These are phyloP conservation scores for Cancer borealis DNA, from an alignment of 2,888 invertebrate species.

Conservation along the genomic window DNA sequence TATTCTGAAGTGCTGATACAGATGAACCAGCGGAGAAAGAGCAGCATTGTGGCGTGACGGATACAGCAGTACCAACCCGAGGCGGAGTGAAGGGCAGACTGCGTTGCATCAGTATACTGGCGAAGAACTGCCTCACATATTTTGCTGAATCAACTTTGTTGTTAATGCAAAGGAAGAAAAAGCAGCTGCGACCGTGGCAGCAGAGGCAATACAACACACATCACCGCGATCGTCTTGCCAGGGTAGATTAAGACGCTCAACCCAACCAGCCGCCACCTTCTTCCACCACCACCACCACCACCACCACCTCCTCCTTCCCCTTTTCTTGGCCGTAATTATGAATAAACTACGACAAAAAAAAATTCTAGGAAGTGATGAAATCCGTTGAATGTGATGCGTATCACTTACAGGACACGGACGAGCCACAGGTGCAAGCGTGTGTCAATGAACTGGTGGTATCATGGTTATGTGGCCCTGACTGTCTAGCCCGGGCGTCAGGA, in stretches of 20 bases:
- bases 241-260: background rate
- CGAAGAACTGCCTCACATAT: background rate
- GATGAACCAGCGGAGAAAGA: conserved; percentile 9
- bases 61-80: background rate
- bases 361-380: background rate
- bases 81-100: background rate
- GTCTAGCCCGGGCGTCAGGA: background rate
- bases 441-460: background rate
- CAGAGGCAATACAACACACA: background rate
- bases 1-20: conserved; percentile 50
- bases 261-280: no score
- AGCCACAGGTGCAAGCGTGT: background rate
- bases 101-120: background rate
- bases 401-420: background rate
- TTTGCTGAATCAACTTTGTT: background rate
- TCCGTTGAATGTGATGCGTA: background rate
- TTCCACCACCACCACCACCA: no score
- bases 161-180: background rate
- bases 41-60: background rate
- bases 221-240: background rate
- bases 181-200: background rate
- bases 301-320: no score
- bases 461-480: background rate
- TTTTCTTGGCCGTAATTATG: background rate
- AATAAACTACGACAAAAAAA: background rate